Percentiles rank a stretch among this genome's conserved stretches.
phyloP scores from a whole-genome alignment of 2,113 vertebrate species.

The Paracanthobrama guichenoti region DNA sequence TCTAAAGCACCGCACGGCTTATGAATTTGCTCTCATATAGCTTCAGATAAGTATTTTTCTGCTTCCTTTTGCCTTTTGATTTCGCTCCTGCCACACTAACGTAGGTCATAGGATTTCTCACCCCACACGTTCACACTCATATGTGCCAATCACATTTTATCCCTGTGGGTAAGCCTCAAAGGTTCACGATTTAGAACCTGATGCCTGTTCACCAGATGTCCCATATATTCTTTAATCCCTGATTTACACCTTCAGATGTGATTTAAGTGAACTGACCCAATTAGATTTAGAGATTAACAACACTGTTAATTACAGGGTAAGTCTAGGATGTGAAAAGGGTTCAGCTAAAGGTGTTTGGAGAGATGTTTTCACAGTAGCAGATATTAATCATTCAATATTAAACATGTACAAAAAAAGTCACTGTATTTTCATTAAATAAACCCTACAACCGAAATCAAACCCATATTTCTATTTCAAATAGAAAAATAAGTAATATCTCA shows the following conservation, averaged over 20 bases:
- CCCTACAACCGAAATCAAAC: too few species aligned
- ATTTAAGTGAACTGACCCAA: constrained; percentile 53
- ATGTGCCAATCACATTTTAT: constrained; percentile 5
- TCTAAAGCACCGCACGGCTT: not conserved
- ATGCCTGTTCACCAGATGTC: constrained; percentile 60
- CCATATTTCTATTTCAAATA: not conserved
- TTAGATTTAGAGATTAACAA: constrained; percentile 68
- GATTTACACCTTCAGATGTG: constrained; percentile 35
- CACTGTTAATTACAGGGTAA: constrained; percentile 37
- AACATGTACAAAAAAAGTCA: not conserved
- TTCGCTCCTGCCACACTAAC: not conserved
- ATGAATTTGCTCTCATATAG: not conserved
- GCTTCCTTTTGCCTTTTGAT: not conserved
- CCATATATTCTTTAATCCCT: constrained; percentile 52
- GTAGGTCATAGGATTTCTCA: not conserved
- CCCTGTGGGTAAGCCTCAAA: constrained; percentile 49
- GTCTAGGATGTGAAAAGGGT: constrained; percentile 15
- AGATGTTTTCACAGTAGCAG: not conserved
- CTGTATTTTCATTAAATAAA: too few species aligned
- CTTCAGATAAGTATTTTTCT: not conserved
- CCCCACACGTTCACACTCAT: not conserved
- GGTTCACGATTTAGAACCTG: not conserved
- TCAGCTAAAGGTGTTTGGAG: not conserved
- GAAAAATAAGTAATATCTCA: not conserved
- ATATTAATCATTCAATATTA: not conserved